These are phyloP conservation scores for Buphagus erythrorhynchus DNA, from an alignment of 2,797 vertebrate genomes.

Conservation along the genomic window DNA sequence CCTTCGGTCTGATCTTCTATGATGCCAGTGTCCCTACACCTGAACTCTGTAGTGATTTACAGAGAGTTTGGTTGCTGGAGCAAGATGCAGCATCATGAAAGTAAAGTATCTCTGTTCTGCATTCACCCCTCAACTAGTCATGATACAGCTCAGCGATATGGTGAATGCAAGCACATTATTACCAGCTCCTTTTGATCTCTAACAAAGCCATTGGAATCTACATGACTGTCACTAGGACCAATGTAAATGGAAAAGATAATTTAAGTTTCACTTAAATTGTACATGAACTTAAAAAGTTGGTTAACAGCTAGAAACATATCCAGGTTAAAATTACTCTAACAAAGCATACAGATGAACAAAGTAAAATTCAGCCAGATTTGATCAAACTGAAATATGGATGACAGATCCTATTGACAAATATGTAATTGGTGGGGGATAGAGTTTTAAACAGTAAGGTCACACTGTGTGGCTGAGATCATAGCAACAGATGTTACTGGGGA, in stretches of 20 bases:
- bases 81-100: not conserved
- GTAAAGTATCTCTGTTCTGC: not conserved
- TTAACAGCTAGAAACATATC: not conserved
- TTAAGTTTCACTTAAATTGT: not conserved
- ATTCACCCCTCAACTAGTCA: not conserved
- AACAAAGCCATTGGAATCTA: not conserved
- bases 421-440: not conserved
- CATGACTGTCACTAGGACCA: not conserved
- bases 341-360: not conserved
- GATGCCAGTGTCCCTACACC: not conserved
- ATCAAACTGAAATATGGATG: not conserved
- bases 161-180: not conserved
- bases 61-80: not conserved
- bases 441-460: not conserved
- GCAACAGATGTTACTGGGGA: not conserved
- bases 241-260: not conserved
- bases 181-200: not conserved
- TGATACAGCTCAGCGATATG: accelerated
- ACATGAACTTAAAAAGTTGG: not conserved
- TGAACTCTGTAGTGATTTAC: not conserved
- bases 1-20: not conserved
- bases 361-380: not conserved
- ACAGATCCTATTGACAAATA: not conserved
- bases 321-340: not conserved
- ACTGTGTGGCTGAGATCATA: not conserved